These are phyloP conservation scores for Danionella cerebrum DNA, from an alignment of 2,113 vertebrate genomes.

Conservation along the genomic window DNA sequence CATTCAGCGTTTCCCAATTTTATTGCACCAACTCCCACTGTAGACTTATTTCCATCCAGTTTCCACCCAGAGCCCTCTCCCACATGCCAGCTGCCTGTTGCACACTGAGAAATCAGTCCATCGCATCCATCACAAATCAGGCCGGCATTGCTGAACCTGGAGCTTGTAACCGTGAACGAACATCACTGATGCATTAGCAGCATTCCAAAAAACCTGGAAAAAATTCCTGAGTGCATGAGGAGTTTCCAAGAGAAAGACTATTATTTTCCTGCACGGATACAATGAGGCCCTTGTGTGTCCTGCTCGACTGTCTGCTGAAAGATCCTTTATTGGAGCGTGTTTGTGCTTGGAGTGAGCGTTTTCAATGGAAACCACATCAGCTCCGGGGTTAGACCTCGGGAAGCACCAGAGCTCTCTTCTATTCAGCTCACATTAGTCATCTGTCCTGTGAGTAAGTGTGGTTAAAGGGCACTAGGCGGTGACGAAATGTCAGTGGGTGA, in stretches of 20 bases:
- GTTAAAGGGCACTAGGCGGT: conserved; percentile 3
- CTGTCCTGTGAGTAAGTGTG: background rate
- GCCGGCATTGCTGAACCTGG: background rate
- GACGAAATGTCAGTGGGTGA: background rate
- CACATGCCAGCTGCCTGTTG: conserved; percentile 6
- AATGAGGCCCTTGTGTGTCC: conserved; percentile 19
- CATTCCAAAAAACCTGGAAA: background rate
- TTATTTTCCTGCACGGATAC: background rate
- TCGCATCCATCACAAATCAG: background rate
- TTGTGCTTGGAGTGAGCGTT: background rate
- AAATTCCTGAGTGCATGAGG: background rate
- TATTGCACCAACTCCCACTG: conserved; percentile 51
- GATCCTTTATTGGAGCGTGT: background rate
- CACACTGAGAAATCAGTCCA: background rate
- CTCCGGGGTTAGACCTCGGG: background rate
- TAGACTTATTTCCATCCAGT: conserved; percentile 22
- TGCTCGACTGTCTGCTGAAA: background rate
- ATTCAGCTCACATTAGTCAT: background rate
- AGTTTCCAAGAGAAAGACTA: background rate
- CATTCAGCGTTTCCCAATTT: conserved; percentile 35
- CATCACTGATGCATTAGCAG: background rate
- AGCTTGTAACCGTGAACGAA: background rate
- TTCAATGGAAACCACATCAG: background rate
- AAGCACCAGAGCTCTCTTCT: background rate
- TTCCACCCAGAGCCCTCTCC: background rate